phyloP scores from a whole-genome alignment of 2,113 vertebrate species.

The Pseudolaguvia tuberculata region DNA sequence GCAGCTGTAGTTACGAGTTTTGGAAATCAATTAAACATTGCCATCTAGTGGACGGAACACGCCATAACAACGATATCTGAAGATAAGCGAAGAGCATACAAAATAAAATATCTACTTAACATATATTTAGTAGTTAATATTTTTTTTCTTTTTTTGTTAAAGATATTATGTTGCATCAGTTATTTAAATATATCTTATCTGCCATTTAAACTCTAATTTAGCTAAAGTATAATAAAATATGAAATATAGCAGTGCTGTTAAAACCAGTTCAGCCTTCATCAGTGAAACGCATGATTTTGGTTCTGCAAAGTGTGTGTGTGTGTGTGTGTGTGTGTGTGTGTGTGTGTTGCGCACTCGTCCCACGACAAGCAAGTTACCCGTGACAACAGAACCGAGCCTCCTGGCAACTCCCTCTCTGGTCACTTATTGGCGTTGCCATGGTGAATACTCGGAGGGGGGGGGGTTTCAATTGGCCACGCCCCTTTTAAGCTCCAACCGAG shows the following conservation, averaged over 20 bases:
- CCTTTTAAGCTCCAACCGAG: constrained; percentile 57
- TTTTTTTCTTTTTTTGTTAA: neutral
- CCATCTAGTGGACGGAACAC: constrained; percentile 32
- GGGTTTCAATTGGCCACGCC: constrained; percentile 57
- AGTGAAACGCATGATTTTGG: constrained; percentile 40
- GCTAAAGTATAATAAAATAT: neutral
- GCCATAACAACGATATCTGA: neutral
- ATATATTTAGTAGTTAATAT: too few species aligned
- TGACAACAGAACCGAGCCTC: constrained; percentile 72
- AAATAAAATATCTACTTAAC: too few species aligned
- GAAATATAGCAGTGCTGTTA: neutral
- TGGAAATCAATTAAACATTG: neutral
- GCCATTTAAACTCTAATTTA: neutral
- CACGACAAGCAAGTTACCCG: constrained; percentile 65
- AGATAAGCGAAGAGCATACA: too few species aligned
- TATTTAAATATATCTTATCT: neutral
- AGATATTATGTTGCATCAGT: neutral
- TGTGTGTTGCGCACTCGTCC: constrained; percentile 51
- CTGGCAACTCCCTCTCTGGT: constrained; percentile 74
- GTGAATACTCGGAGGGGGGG: constrained; percentile 67
- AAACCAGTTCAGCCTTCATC: neutral
- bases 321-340: neutral
- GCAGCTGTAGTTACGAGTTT: neutral
- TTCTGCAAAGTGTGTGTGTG: neutral
- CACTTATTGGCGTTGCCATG: constrained; percentile 69